Evolutionary conservation across 2,797 vertebrate species (phyloP), one percentile per base, ranked within the genome.

Genomic region (Chiroxiphia lanceolata): DNA sequence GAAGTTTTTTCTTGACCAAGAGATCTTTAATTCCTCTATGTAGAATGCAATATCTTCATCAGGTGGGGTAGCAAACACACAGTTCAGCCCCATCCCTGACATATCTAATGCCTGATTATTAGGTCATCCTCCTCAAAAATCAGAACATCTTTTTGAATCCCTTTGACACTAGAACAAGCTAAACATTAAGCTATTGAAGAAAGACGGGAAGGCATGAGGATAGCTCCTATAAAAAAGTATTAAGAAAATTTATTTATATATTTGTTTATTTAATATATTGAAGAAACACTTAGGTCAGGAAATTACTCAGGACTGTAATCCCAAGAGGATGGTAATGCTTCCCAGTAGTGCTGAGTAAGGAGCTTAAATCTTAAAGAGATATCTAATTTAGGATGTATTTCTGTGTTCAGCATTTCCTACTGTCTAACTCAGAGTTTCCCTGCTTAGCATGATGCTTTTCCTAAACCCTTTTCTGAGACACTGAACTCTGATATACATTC

Each of bases 301-400:
- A 90, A 83, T 51, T 0, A 91, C 26, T 75, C 50, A 13, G 42
- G 71, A 56, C 48, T 83, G 44, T 84, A 92, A 83, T 75, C 89
- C 71, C 72, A 64, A 67, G 71, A 85, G 84, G 67, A 81, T 44
- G 11, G 40, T n/a, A 78, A 72, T 67, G 18, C 34, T 87, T 92
- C 71, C 81, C 75, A 78, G 54, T 57, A 68, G 69, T 91, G 79
- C 93, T 90, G 89, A 96, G 21, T 69, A 89, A 93, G 80, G 72
- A 75, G 40, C 2, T 19, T 81, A 91, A 90, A 90, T 83, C 74
- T 92, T 75, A 72, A 8, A 69, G 34, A 93, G 36, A 67, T 34
- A 70, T 18, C 19, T 70, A 91, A 92, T 87, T 91, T 82, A 87
- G 89, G 51, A 75, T 34, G 50, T 57, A 71, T 47, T 87, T 81